These are phyloP conservation scores for Eupithecia subfuscata DNA, from an alignment of 2,888 invertebrate genomes.

Conservation along the genomic window DNA sequence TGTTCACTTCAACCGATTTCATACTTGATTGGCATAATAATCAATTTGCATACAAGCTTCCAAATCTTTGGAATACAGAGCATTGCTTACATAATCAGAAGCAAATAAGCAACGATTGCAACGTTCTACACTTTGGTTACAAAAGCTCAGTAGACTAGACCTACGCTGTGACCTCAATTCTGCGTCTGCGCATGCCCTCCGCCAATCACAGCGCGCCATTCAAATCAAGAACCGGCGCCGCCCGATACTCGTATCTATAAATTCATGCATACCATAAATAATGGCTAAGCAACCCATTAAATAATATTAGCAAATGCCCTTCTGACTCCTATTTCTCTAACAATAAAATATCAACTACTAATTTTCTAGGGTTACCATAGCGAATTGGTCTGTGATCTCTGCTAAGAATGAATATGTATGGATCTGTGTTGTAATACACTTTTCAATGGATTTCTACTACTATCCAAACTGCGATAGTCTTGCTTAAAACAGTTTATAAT, in stretches of 20 bases:
- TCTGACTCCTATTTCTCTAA: slow-evolving; percentile 48
- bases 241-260: slow-evolving; percentile 63
- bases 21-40: slow-evolving; percentile 25
- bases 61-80: neutral
- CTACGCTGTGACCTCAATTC: slow-evolving; percentile 81
- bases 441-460: neutral
- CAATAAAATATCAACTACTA: slow-evolving; percentile 38
- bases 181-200: slow-evolving; percentile 74
- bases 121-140: slow-evolving; percentile 48
- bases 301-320: slow-evolving; percentile 70
- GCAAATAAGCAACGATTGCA: slow-evolving; percentile 37
- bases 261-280: slow-evolving; percentile 66
- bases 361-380: slow-evolving; percentile 32
- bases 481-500: neutral
- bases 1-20: slow-evolving; percentile 2
- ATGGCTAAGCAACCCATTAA: slow-evolving; percentile 63
- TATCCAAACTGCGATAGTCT: neutral
- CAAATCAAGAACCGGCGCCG: slow-evolving; percentile 76
- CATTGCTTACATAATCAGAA: slow-evolving; percentile 26
- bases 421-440: neutral
- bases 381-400: neutral
- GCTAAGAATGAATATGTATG: neutral
- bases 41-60: slow-evolving; percentile 12
- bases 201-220: slow-evolving; percentile 76
- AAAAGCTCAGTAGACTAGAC: slow-evolving; percentile 66